Evolutionary conservation across 1,140 invertebrate species (phyloP).

Genomic region (Tetranychus urticae): DNA sequence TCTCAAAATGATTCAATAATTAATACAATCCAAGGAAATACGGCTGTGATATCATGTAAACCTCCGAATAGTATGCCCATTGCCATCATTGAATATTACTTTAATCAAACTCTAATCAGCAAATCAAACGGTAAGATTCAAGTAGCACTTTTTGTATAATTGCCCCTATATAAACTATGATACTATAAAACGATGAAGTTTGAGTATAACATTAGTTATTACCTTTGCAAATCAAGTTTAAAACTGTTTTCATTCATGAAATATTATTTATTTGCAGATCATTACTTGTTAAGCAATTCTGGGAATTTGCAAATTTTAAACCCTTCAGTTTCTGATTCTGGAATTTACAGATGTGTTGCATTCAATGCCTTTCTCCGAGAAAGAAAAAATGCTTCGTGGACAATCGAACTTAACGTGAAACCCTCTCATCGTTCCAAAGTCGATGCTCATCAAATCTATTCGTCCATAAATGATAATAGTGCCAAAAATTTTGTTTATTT

Average conservation of each 20-base stretch:
- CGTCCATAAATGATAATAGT: neutral
- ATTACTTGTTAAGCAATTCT: slow-evolving; percentile 14
- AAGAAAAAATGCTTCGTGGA: slow-evolving; percentile 6
- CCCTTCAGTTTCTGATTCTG: slow-evolving; percentile 12
- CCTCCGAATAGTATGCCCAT: slow-evolving; percentile 40
- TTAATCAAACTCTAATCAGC: slow-evolving; percentile 7
- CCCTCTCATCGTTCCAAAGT: neutral
- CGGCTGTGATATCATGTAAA: slow-evolving; percentile 40
- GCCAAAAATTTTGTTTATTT: neutral
- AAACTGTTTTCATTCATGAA: no score
- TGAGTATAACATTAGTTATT: no score
- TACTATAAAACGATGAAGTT: no score
- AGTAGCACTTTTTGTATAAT: no score
- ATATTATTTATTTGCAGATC: neutral
- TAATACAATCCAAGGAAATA: slow-evolving; percentile 34
- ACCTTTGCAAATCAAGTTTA: no score
- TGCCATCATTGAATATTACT: slow-evolving; percentile 18
- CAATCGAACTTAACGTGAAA: slow-evolving; percentile 9
- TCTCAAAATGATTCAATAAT: slow-evolving; percentile 3
- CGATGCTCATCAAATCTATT: neutral
- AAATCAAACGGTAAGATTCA: slow-evolving; percentile 7
- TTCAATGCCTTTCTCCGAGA: slow-evolving; percentile 14
- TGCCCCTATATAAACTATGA: no score
- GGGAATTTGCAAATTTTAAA: slow-evolving; percentile 16
- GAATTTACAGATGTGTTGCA: slow-evolving; percentile 14